Conservation (phyloP, 1,140 invertebrate species). For the Drosophila hydei region DNA sequence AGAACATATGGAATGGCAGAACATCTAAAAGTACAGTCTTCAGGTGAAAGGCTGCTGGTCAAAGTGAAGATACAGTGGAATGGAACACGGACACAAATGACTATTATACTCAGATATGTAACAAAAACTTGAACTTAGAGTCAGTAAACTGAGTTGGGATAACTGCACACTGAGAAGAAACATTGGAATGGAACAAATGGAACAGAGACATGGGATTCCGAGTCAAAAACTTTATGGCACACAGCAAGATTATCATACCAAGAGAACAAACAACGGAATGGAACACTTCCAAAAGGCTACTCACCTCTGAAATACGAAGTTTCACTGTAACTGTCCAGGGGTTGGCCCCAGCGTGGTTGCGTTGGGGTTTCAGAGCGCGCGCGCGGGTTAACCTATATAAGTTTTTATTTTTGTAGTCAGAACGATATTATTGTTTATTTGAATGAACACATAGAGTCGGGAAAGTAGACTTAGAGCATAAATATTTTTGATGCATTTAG, state of each 20-base stretch:
- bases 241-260: neutral
- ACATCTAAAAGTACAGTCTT: neutral
- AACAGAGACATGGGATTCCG: no score
- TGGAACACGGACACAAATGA: neutral
- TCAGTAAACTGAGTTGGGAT: no score
- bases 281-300: slow-evolving; percentile 18
- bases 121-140: neutral
- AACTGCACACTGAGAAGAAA: neutral
- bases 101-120: neutral
- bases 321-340: slow-evolving; percentile 81
- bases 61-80: neutral
- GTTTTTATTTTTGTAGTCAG: slow-evolving; percentile 64
- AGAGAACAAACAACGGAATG: neutral
- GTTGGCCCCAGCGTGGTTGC: slow-evolving; percentile 85
- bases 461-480: slow-evolving; percentile 57
- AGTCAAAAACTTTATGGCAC: no score
- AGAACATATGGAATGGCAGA: neutral
- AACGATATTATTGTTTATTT: slow-evolving; percentile 70
- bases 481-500: slow-evolving; percentile 42
- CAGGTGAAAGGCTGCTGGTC: no score
- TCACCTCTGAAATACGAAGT: slow-evolving; percentile 87
- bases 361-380: slow-evolving; percentile 88
- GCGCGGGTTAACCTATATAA: slow-evolving; percentile 86
- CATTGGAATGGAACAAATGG: neutral
- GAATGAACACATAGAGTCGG: slow-evolving; percentile 79